phyloP scores from a whole-genome alignment of 2,113 vertebrate species.

The Ptyas mucosa region DNA sequence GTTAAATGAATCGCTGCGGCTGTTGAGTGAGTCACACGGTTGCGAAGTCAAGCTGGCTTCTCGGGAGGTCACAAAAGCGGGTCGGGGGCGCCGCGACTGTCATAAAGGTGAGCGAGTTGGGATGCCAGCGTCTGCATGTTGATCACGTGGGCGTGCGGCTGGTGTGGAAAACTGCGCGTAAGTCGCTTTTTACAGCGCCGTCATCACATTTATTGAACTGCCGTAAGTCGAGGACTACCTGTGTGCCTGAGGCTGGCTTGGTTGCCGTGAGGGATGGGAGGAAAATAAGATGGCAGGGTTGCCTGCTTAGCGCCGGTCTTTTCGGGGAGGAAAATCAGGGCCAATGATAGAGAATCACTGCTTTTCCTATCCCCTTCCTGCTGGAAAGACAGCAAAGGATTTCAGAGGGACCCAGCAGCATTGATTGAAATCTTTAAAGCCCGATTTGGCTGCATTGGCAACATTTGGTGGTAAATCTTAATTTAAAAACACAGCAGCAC shows the following conservation, averaged over 20 bases:
- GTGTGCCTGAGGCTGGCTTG: neutral
- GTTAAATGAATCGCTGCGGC: neutral
- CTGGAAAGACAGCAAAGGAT: neutral
- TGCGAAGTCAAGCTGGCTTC: neutral
- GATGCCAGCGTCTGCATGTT: too few relatives aligned
- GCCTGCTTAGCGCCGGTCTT: too few relatives aligned
- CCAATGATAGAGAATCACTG: neutral
- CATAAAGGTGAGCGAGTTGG: neutral
- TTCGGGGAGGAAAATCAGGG: neutral
- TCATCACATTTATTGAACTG: neutral
- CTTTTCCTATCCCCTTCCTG: neutral
- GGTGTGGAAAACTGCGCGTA: too few relatives aligned
- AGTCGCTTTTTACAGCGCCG: too few relatives aligned
- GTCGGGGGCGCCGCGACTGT: too few relatives aligned
- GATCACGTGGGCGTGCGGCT: too few relatives aligned
- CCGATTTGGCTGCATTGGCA: neutral
- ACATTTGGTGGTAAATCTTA: slow-evolving; percentile 6
- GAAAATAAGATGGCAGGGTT: neutral
- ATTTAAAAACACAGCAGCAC: neutral
- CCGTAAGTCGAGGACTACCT: neutral
- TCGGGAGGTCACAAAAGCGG: too few relatives aligned
- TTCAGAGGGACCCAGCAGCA: neutral
- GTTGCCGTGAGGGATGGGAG: too few relatives aligned
- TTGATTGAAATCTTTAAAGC: neutral
- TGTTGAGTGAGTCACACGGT: neutral